Base-by-base conservation (phyloP, 2,797 vertebrate genomes). In the Hirundo rustica region DNA sequence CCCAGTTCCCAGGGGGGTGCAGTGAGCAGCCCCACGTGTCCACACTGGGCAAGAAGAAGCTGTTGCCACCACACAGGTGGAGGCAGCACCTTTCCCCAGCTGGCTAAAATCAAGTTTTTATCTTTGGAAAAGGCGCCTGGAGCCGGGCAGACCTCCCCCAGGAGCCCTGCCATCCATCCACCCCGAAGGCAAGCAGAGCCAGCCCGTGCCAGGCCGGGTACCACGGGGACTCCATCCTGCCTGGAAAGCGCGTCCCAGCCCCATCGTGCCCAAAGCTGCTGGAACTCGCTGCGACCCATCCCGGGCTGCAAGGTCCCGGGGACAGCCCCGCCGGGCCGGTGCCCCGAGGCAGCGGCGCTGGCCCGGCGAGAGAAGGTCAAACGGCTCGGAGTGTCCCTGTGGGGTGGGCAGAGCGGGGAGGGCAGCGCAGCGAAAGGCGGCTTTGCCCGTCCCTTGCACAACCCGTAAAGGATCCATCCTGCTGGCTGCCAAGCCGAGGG, bases 401-500 rank as follows among this genome's bases (percentile, higher is more conserved):
- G 4, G 34, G 79, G 58, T 42, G 86, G 83, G 58, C 5, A 1
- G 65, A 74, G 55, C 4, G 81, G 85, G 54, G 4, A 0, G 79
- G 88, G 62, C 6, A 0, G 71, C 0, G 3, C 64, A 36, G 78
- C 6, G 29, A 21, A 75, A 30, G 4, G 9, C 12, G 72, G 84
- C 86, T 86, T 71, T 2, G 44, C 61, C 57, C 30, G 36, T 42
- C 70, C 65, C 70, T 93, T 75, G 78, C 84, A 83, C 77, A 87
- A 83, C 15, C 61, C 38, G 77, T 93, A 91, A 96, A 51, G 54
- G 82, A 96, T 93, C 94, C 88, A 88, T 89, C 82, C 72, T 2
- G 13, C 78, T 40, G 77, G 67, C 85, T 90, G 93, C 93, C 92
- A 93, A 79, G 57, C 53, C 4, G 15, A 76, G 50, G 45, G 51